Percentiles rank a stretch among this genome's conserved stretches.
phyloP scores from a whole-genome alignment of 2,797 vertebrate species.

The Adelosebastes latens region DNA sequence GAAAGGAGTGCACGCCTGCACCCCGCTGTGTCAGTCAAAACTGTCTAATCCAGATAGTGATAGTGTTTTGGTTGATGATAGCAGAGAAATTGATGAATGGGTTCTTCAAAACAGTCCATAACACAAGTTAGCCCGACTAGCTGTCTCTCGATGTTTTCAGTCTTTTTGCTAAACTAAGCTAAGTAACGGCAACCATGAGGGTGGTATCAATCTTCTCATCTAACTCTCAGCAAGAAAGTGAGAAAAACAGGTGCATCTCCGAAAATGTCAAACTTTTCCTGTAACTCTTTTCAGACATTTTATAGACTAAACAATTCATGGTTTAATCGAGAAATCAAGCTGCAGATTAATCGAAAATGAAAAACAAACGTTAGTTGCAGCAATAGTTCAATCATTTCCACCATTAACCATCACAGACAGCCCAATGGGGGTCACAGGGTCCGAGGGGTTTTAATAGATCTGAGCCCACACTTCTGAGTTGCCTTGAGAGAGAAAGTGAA shows the following conservation, averaged over 20 bases:
- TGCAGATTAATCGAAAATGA: neutral
- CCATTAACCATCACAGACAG: neutral
- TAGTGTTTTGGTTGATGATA: neutral
- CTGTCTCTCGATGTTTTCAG: neutral
- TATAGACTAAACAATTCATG: neutral
- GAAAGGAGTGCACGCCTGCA: neutral
- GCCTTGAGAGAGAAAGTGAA: neutral
- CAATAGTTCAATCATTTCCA: neutral
- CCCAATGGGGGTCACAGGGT: neutral
- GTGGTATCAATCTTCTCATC: neutral
- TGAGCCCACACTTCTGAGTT: neutral
- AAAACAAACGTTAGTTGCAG: neutral
- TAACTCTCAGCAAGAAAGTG: neutral
- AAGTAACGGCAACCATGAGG: neutral
- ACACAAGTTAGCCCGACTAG: neutral
- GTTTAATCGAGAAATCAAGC: neutral
- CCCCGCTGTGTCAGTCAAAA: neutral
- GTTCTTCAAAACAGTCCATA: neutral
- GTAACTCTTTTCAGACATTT: neutral
- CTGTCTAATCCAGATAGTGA: constrained; percentile 14
- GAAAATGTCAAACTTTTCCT: neutral
- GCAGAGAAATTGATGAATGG: neutral
- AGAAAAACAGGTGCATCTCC: neutral
- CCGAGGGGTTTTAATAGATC: neutral
- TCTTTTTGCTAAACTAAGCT: neutral